Conservation (phyloP, 2,888 invertebrate genomes). For the Cerastis rubricosa region DNA sequence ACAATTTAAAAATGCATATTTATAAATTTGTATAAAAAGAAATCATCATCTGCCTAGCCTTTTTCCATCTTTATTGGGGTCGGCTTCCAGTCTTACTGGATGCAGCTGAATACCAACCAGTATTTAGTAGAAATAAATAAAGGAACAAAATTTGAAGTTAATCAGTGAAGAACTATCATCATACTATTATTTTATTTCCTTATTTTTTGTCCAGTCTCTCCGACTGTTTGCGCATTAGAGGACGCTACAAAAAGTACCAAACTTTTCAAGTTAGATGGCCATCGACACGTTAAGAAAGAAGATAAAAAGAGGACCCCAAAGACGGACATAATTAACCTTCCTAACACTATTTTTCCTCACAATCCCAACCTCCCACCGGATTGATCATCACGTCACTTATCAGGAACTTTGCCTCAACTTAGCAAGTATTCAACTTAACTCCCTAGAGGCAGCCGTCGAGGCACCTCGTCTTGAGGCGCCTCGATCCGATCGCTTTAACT, state of each 20-base stretch:
- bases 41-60: no score
- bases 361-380: background rate
- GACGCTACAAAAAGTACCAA: background rate
- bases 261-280: background rate
- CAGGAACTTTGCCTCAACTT: slow-evolving; percentile 59
- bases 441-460: slow-evolving; percentile 57
- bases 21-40: no score
- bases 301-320: background rate
- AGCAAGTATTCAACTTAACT: slow-evolving; percentile 69
- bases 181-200: background rate
- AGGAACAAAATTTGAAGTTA: background rate
- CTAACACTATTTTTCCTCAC: slow-evolving; percentile 7
- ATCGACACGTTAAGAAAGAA: background rate
- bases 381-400: slow-evolving; percentile 48
- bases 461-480: slow-evolving; percentile 33
- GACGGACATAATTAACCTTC: background rate
- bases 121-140: no score
- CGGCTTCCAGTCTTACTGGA: no score
- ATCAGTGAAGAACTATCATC: background rate
- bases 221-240: background rate
- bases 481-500: slow-evolving; percentile 50
- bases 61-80: no score
- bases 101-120: no score
- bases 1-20: no score
- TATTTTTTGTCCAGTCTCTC: background rate